Percentiles rank a stretch among this genome's conserved stretches.
Conservation (phyloP, 1,140 invertebrate genomes). For the Dreissena rostriformis region DNA sequence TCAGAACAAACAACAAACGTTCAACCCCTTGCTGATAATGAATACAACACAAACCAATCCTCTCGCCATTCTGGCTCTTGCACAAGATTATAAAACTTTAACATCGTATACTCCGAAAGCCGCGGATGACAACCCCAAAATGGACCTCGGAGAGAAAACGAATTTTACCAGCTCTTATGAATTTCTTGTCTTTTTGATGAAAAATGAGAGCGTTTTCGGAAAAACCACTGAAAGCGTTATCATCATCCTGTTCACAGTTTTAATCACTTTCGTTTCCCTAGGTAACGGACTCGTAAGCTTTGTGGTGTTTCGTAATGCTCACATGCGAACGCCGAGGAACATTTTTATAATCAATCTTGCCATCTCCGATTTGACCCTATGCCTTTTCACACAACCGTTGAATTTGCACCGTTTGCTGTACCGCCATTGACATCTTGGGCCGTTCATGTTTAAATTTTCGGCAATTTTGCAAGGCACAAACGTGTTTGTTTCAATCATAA, state of each 20-base stretch:
- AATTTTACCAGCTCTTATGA: too few species aligned
- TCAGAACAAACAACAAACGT: too few species aligned
- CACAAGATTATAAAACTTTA: too few species aligned
- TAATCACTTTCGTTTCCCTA: slow-evolving; percentile 89
- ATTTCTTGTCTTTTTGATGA: neutral
- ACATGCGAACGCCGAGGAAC: slow-evolving; percentile 93
- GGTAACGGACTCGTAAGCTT: slow-evolving; percentile 92
- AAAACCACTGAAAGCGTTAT: slow-evolving; percentile 79
- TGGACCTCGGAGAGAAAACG: too few species aligned
- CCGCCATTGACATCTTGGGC: slow-evolving; percentile 79
- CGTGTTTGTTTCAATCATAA: slow-evolving; percentile 94
- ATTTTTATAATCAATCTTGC: slow-evolving; percentile 94
- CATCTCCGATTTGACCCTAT: slow-evolving; percentile 91
- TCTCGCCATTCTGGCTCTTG: too few species aligned
- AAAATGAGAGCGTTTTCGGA: slow-evolving; percentile 57
- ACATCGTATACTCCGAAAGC: too few species aligned
- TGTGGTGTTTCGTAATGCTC: slow-evolving; percentile 89
- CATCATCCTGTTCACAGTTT: slow-evolving; percentile 86
- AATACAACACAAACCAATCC: too few species aligned
- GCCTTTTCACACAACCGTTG: slow-evolving; percentile 92
- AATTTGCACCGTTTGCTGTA: slow-evolving; percentile 89
- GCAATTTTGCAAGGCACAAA: slow-evolving; percentile 91
- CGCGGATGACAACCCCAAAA: too few species aligned
- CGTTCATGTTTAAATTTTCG: slow-evolving; percentile 88
- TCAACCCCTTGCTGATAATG: too few species aligned